These are phyloP conservation scores for Lanius collurio DNA, from an alignment of 2,113 vertebrate genomes.

Conservation along the genomic window DNA sequence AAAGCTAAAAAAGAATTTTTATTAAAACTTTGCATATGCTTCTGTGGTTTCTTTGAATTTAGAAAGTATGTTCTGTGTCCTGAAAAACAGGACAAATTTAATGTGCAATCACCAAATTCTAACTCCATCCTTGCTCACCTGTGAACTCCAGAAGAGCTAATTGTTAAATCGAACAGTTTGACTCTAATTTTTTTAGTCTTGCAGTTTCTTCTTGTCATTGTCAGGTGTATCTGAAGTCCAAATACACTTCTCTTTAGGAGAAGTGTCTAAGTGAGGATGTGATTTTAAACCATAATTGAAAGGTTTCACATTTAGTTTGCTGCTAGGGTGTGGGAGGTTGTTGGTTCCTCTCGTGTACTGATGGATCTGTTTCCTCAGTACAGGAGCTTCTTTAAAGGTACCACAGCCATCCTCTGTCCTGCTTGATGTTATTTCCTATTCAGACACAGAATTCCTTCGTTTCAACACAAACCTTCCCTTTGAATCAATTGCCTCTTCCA, in stretches of 20 bases:
- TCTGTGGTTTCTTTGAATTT: not conserved
- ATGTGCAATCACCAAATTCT: not conserved
- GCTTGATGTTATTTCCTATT: conserved; percentile 24
- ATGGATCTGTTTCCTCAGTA: not conserved
- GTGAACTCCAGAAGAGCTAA: not conserved
- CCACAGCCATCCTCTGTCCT: not conserved
- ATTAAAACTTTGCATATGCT: not conserved
- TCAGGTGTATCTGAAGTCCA: not conserved
- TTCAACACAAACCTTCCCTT: not conserved
- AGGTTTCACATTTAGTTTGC: not conserved
- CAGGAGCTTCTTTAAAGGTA: conserved; percentile 10
- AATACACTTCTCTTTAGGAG: not conserved
- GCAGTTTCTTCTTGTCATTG: not conserved
- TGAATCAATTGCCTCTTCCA: not conserved
- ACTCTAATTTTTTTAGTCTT: not conserved
- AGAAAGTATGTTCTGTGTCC: not conserved
- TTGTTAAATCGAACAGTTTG: not conserved
- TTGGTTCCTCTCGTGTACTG: not conserved
- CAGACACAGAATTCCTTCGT: not conserved
- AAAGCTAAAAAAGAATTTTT: not conserved
- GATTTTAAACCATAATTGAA: not conserved
- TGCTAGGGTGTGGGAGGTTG: not conserved
- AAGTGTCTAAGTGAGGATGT: not conserved
- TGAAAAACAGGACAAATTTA: not conserved
- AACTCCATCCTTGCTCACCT: not conserved